Evolutionary conservation across 2,888 invertebrate species (phyloP).

Genomic region (Lycia hirtaria): DNA sequence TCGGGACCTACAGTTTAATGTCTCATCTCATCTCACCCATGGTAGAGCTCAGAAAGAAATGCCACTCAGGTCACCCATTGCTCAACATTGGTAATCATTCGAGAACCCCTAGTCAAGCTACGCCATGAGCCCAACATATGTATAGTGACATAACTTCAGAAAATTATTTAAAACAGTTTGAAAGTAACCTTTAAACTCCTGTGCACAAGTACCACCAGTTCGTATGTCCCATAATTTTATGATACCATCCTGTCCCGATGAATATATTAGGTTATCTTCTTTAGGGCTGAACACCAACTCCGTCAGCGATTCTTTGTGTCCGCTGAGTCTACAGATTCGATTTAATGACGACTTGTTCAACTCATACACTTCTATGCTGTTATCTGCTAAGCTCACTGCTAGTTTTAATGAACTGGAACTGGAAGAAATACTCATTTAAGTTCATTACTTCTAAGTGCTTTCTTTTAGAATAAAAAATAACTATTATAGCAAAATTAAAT

Average conservation of each 20-base stretch:
- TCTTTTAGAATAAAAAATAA: too few relatives aligned
- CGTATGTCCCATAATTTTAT: constrained; percentile 88
- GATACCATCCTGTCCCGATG: constrained; percentile 83
- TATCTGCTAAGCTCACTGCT: constrained; percentile 65
- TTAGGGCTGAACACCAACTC: constrained; percentile 86
- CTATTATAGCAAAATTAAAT: too few relatives aligned
- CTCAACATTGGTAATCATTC: too few relatives aligned
- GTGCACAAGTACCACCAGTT: constrained; percentile 69
- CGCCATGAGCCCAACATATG: too few relatives aligned
- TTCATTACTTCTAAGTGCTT: too few relatives aligned
- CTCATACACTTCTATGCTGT: constrained; percentile 73
- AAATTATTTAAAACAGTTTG: not conserved
- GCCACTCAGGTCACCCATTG: too few relatives aligned
- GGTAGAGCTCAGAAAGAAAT: too few relatives aligned
- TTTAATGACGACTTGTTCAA: constrained; percentile 60
- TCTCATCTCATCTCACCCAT: too few relatives aligned
- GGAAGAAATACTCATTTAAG: not conserved
- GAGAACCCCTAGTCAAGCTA: too few relatives aligned
- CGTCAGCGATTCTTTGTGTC: constrained; percentile 77
- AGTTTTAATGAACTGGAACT: constrained; percentile 68
- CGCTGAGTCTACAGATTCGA: constrained; percentile 70
- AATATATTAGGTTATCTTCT: constrained; percentile 86
- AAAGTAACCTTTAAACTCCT: constrained; percentile 66
- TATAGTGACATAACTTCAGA: too few relatives aligned
- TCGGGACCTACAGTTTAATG: too few relatives aligned